Conservation (phyloP, 2,888 invertebrate species). For the Heliconius cydno region DNA sequence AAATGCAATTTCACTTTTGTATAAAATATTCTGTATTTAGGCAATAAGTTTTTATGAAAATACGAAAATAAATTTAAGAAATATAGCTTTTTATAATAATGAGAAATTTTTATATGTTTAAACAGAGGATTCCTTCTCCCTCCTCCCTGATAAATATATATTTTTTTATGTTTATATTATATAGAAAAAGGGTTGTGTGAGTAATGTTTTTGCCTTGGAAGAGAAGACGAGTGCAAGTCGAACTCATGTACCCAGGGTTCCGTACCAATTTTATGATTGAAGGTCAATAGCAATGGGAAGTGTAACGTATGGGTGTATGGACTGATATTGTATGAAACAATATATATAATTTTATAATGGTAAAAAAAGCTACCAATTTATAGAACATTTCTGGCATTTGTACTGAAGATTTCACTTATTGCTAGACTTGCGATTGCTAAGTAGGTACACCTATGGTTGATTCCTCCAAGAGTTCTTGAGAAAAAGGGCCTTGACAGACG, state of each 20-base stretch:
- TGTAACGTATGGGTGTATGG: too few relatives aligned
- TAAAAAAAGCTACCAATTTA: not conserved
- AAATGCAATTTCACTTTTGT: constrained; percentile 31
- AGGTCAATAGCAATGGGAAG: too few relatives aligned
- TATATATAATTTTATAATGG: not conserved
- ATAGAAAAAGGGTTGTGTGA: not conserved
- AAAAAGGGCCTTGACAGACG: too few relatives aligned
- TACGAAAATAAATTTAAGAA: not conserved
- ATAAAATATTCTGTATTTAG: not conserved
- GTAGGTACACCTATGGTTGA: too few relatives aligned
- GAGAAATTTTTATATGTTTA: too few relatives aligned
- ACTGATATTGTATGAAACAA: not conserved
- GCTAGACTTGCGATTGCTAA: not conserved
- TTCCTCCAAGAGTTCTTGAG: too few relatives aligned
- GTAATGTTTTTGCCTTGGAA: not conserved
- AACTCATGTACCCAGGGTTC: too few relatives aligned
- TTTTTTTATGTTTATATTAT: not conserved
- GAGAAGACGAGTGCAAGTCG: not conserved
- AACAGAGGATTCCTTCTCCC: too few relatives aligned
- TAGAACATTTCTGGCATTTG: not conserved
- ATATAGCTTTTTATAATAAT: too few relatives aligned
- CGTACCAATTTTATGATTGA: too few relatives aligned
- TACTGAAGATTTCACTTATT: not conserved
- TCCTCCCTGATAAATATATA: not conserved
- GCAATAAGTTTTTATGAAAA: not conserved